Conservation (phyloP, 2,888 invertebrate species). For the Drosophila multiciliata region DNA sequence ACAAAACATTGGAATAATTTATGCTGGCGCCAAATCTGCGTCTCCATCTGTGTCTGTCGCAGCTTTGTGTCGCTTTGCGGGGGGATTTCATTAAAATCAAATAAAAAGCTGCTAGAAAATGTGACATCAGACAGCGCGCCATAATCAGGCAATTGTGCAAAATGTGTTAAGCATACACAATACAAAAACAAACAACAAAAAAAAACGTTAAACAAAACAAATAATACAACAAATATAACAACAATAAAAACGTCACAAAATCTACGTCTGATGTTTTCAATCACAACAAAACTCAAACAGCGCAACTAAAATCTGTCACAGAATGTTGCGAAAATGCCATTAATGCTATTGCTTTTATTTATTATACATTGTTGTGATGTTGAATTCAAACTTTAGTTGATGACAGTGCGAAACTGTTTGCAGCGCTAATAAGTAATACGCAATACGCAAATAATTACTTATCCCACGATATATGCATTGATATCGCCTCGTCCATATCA, state of each 20-base stretch:
- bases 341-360: slow-evolving; percentile 52
- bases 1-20: slow-evolving; percentile 51
- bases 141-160: slow-evolving; percentile 61
- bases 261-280: slow-evolving; percentile 35
- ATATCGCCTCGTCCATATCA: slow-evolving; percentile 10
- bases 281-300: slow-evolving; percentile 36
- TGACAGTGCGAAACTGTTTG: slow-evolving; percentile 44
- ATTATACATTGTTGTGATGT: slow-evolving; percentile 19
- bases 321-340: slow-evolving; percentile 50
- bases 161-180: slow-evolving; percentile 76
- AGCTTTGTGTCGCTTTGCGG: slow-evolving; percentile 12
- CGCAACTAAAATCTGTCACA: slow-evolving; percentile 39
- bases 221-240: slow-evolving; percentile 7
- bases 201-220: slow-evolving; percentile 10
- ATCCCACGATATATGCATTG: slow-evolving; percentile 24
- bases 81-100: slow-evolving; percentile 49
- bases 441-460: slow-evolving; percentile 50
- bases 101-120: slow-evolving; percentile 44
- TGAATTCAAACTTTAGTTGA: slow-evolving; percentile 4
- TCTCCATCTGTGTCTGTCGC: slow-evolving; percentile 22
- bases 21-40: slow-evolving; percentile 65
- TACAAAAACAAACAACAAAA: slow-evolving; percentile 5
- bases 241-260: slow-evolving; percentile 34
- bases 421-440: slow-evolving; percentile 35
- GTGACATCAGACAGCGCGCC: slow-evolving; percentile 24